A percentile compares a stretch with the other conserved stretches of the same genome.
These are phyloP conservation scores for Peromyscus melanophrys DNA, from an alignment of 2,797 vertebrate species.

Conservation along the genomic window DNA sequence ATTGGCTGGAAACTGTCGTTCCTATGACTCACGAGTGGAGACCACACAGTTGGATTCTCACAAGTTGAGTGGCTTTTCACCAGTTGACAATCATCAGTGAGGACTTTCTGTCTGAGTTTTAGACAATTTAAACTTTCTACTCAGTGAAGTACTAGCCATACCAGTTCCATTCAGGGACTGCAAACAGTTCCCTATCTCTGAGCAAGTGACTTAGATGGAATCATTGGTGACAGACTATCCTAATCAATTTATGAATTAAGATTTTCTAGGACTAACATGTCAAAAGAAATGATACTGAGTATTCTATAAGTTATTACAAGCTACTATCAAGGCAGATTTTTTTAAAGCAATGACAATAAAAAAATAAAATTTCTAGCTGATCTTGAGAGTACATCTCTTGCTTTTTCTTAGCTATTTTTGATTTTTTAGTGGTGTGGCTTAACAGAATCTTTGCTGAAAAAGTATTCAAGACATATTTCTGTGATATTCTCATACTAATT, in stretches of 20 bases:
- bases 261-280: not conserved
- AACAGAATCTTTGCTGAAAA: constrained; percentile 38
- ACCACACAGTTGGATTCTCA: not conserved
- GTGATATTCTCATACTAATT: constrained; percentile 55
- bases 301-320: constrained; percentile 11
- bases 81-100: constrained; percentile 15
- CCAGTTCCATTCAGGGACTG: not conserved
- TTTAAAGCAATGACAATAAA: not conserved
- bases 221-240: constrained; percentile 19
- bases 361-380: constrained; percentile 14
- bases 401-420: constrained; percentile 45
- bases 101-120: constrained; percentile 58
- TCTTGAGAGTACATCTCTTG: not conserved
- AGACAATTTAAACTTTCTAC: constrained; percentile 43
- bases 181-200: not conserved
- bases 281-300: constrained; percentile 59
- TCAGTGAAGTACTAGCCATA: constrained; percentile 8
- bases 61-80: not conserved
- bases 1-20: too few species aligned
- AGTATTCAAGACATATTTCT: constrained; percentile 55
- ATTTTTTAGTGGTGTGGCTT: constrained; percentile 47
- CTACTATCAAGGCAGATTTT: not conserved
- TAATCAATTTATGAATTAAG: constrained; percentile 66
- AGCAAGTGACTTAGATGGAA: constrained; percentile 22
- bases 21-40: not conserved